These are phyloP conservation scores for Muscidifurax raptorellus DNA, from an alignment of 1,140 invertebrate species.

Conservation along the genomic window DNA sequence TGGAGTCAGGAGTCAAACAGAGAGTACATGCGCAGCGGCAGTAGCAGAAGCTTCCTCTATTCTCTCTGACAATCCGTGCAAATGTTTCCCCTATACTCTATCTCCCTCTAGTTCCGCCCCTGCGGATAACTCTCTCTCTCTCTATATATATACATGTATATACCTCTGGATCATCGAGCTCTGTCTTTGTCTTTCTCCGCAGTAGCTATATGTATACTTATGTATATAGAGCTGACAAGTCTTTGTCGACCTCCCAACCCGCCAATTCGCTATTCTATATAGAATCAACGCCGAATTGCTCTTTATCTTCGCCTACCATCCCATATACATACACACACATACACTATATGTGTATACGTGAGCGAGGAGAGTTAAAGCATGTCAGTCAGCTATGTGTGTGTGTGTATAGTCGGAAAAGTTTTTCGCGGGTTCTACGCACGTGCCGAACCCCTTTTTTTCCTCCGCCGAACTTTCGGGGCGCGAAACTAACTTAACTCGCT, in stretches of 20 bases:
- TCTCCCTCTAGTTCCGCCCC: background rate
- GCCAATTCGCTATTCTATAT: background rate
- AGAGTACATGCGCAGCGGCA: background rate
- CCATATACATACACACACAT: no score
- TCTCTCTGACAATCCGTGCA: slow-evolving; percentile 27
- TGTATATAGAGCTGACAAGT: background rate
- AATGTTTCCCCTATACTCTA: slow-evolving; percentile 7
- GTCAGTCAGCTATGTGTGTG: no score
- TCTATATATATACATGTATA: background rate
- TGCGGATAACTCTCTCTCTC: no score
- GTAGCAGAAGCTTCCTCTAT: background rate
- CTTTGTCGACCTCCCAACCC: background rate
- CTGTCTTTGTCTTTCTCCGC: background rate
- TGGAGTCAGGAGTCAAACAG: no score
- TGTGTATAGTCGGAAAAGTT: background rate
- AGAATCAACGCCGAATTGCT: background rate
- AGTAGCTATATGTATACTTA: background rate
- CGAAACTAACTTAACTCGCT: background rate
- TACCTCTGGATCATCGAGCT: background rate
- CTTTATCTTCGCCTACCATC: background rate
- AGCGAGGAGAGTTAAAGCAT: background rate
- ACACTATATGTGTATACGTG: background rate
- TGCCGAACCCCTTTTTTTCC: background rate
- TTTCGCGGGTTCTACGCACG: background rate
- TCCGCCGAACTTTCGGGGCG: background rate